Evolutionary conservation across 2,113 vertebrate genomes (phyloP).

Genomic region (Nipponia nippon): DNA sequence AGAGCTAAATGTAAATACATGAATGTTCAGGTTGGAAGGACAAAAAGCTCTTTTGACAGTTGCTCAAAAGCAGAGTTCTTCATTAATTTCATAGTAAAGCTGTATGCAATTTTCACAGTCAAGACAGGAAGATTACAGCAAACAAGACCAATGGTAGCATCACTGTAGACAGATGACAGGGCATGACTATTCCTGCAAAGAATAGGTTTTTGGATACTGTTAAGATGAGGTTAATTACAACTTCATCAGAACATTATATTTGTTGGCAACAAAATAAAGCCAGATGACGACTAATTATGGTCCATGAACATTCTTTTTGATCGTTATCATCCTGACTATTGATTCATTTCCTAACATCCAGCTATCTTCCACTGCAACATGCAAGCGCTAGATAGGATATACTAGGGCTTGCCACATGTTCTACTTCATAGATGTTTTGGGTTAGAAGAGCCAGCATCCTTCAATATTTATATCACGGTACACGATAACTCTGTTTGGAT

Average conservation of each 20-base stretch:
- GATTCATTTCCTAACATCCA: neutral
- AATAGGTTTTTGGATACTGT: neutral
- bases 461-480: fast-evolving
- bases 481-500: neutral
- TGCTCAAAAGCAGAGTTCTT: slow-evolving; percentile 7
- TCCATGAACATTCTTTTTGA: neutral
- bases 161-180: neutral
- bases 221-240: neutral
- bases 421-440: neutral
- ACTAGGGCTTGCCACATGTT: neutral
- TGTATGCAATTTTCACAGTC: neutral
- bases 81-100: slow-evolving; percentile 24
- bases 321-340: neutral
- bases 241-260: neutral
- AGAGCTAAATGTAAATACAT: neutral
- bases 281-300: neutral
- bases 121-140: neutral
- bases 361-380: neutral
- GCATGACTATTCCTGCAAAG: neutral
- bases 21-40: slow-evolving; percentile 10
- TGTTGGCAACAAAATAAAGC: neutral
- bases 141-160: neutral
- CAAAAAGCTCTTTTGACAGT: slow-evolving; percentile 18
- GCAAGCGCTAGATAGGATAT: neutral
- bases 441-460: neutral